A percentile compares a stretch with the other conserved stretches of the same genome.
Evolutionary conservation across 2,113 vertebrate genomes (phyloP).

Genomic region (Sitta europaea): DNA sequence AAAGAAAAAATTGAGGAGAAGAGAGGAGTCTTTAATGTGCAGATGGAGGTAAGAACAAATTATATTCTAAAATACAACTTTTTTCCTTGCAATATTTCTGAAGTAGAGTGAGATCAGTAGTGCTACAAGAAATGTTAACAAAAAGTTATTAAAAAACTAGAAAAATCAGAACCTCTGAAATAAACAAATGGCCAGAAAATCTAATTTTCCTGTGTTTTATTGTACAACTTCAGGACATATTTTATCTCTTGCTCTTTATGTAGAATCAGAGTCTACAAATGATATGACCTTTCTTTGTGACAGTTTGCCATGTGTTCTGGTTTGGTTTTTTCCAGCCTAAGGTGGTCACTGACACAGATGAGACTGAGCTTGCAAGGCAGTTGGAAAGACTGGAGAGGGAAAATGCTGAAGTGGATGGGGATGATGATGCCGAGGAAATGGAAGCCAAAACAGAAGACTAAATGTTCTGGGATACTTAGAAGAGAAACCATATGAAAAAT

Average conservation of each 20-base stretch:
- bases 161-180: not conserved
- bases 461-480: constrained; percentile 29
- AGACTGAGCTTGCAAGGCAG: constrained; percentile 93
- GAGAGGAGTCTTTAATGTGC: constrained; percentile 95
- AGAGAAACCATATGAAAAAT: constrained; percentile 11
- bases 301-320: not conserved
- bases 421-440: constrained; percentile 96
- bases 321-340: constrained; percentile 81
- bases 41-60: constrained; percentile 87
- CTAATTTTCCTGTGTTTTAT: not conserved
- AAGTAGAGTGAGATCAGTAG: not conserved
- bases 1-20: constrained; percentile 99
- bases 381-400: constrained; percentile 93
- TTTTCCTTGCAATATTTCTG: not conserved
- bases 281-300: not conserved
- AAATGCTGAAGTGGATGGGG: constrained; percentile 96
- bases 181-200: not conserved
- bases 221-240: not conserved
- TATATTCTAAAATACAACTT: not conserved
- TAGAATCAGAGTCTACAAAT: not conserved
- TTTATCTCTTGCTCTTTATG: not conserved
- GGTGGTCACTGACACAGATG: constrained; percentile 96
- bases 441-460: constrained; percentile 96
- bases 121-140: not conserved
- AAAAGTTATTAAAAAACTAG: not conserved